Conservation (phyloP, 2,113 vertebrate species). For the Leptosomus discolor region DNA sequence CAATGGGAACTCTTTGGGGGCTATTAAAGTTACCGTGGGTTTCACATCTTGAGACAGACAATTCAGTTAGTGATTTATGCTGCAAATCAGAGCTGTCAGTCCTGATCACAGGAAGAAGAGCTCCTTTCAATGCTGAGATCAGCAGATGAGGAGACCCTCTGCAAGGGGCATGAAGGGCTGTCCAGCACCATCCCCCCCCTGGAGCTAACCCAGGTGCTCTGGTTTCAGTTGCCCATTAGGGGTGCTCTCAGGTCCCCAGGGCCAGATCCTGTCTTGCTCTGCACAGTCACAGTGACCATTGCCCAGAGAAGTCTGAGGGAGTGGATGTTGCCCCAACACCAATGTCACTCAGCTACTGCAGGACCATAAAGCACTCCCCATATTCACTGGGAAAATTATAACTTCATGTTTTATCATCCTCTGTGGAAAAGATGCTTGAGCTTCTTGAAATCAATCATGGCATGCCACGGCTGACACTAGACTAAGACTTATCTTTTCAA, state of each 20-base stretch:
- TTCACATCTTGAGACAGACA: not conserved
- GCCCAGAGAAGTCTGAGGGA: not conserved
- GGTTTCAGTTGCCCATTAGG: not conserved
- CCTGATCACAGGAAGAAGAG: not conserved
- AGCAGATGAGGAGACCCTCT: not conserved
- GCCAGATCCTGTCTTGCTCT: not conserved
- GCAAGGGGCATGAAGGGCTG: not conserved
- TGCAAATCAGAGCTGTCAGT: not conserved
- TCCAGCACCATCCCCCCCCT: not conserved
- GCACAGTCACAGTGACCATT: not conserved
- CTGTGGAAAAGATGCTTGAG: not conserved
- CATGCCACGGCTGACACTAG: not conserved
- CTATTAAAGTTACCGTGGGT: fast-evolving
- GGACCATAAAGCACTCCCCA: not conserved
- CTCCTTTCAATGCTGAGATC: not conserved
- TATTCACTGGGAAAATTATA: not conserved
- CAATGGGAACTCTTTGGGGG: not conserved
- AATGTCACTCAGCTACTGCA: not conserved
- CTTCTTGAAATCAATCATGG: not conserved
- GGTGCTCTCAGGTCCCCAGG: not conserved
- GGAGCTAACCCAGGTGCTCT: not conserved
- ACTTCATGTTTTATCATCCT: not conserved
- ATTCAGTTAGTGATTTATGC: not conserved
- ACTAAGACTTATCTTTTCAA: not conserved
- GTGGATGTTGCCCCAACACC: not conserved